A percentile compares a stretch with the other conserved stretches of the same genome.
phyloP scores from a whole-genome alignment of 2,888 invertebrate species.

The Tethea ocularis region DNA sequence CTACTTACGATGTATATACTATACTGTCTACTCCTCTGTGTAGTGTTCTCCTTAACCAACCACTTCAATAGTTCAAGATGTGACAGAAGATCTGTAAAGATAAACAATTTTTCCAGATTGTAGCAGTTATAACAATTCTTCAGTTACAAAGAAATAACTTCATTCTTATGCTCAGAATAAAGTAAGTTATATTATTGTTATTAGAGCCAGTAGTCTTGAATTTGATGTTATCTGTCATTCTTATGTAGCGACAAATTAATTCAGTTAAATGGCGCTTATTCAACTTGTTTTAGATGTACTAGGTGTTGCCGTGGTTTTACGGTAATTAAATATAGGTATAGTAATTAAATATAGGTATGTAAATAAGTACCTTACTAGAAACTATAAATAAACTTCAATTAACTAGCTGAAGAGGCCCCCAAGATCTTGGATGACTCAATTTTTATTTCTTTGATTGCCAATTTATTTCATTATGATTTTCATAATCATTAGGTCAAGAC shows the following conservation, averaged over 20 bases:
- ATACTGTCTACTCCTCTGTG: background rate
- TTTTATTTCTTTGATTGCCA: no score
- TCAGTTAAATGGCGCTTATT: background rate
- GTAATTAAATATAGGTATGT: no score
- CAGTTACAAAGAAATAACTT: slow-evolving; percentile 2
- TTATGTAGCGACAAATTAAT: slow-evolving; percentile 4
- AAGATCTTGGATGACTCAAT: no score
- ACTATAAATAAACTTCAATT: no score
- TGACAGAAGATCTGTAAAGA: background rate
- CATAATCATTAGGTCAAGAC: no score
- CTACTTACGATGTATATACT: no score
- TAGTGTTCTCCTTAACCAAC: background rate
- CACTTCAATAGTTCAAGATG: background rate
- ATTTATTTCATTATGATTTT: no score
- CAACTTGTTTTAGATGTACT: background rate
- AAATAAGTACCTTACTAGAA: no score
- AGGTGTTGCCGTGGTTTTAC: no score
- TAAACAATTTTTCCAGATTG: background rate
- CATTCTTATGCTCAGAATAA: background rate
- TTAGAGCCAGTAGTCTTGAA: background rate
- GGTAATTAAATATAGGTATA: no score
- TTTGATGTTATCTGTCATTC: background rate
- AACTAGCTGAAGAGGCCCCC: no score
- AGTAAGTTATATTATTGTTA: slow-evolving; percentile 1
- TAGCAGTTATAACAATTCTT: slow-evolving; percentile 1